Conservation (phyloP, 1,140 invertebrate species). For the Scaptomyza pallida region DNA sequence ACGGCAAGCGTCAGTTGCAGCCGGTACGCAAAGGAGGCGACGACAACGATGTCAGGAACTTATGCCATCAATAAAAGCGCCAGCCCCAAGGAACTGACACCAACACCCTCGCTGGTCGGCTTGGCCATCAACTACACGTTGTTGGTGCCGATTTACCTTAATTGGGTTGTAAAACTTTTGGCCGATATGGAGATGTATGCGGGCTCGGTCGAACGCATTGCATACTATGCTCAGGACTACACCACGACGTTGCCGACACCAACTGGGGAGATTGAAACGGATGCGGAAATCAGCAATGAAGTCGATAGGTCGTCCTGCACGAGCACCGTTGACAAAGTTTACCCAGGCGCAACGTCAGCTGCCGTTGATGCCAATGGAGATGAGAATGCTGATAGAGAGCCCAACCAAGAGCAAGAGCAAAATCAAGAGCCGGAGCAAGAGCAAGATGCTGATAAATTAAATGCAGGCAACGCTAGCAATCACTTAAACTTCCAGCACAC, state of each 20-base stretch:
- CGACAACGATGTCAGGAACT: conserved; percentile 44
- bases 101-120: conserved; percentile 88
- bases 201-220: conserved; percentile 90
- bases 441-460: conserved; percentile 74
- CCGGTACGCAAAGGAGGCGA: conserved; percentile 40
- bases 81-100: conserved; percentile 66
- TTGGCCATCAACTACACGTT: conserved; percentile 92
- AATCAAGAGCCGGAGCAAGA: not conserved
- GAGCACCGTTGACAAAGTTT: conserved; percentile 70
- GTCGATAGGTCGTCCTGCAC: conserved; percentile 69
- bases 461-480: conserved; percentile 74
- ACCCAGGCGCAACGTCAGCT: conserved; percentile 76
- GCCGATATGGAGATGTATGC: conserved; percentile 92
- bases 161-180: conserved; percentile 92
- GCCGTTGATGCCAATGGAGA: conserved; percentile 71
- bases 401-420: not conserved
- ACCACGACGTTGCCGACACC: conserved; percentile 1
- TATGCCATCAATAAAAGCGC: conserved; percentile 70
- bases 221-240: conserved; percentile 85
- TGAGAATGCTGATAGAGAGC: conserved; percentile 4
- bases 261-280: not conserved
- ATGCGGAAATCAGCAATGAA: conserved; percentile 61
- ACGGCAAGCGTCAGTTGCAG: conserved; percentile 85
- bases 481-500: conserved; percentile 66
- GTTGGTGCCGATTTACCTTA: conserved; percentile 91